These are phyloP conservation scores for Cataglyphis albicans DNA, from an alignment of 2,888 invertebrate species.

Conservation along the genomic window DNA sequence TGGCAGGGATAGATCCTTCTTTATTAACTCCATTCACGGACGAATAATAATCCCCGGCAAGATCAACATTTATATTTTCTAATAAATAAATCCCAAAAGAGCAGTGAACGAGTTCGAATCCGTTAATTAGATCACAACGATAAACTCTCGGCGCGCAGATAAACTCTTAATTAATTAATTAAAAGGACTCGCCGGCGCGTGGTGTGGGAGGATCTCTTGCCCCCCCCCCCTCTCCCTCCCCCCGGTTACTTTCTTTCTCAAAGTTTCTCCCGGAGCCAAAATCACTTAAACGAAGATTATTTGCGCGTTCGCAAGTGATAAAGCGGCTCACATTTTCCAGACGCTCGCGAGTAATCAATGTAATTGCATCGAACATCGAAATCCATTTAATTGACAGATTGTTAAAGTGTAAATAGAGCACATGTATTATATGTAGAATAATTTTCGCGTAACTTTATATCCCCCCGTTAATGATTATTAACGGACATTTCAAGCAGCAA, in stretches of 20 bases:
- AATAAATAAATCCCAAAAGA: conserved; percentile 50
- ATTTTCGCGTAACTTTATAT: not conserved
- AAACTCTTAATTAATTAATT: conserved; percentile 57
- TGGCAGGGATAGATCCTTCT: not conserved
- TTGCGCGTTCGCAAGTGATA: conserved; percentile 22
- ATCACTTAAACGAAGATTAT: conserved; percentile 40
- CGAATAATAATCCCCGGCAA: conserved; percentile 34
- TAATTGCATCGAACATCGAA: conserved; percentile 17
- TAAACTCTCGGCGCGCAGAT: conserved; percentile 37
- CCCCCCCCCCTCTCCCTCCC: too few species aligned
- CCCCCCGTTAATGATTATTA: not conserved
- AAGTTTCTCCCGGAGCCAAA: conserved; percentile 24
- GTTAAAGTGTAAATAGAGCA: conserved; percentile 20
- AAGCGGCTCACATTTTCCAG: not conserved
- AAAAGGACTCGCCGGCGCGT: conserved; percentile 24
- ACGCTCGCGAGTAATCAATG: conserved; percentile 21
- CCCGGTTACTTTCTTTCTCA: conserved; percentile 46
- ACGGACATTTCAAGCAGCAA: conserved; percentile 2
- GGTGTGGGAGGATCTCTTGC: not conserved
- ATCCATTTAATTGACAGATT: conserved; percentile 27
- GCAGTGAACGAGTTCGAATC: conserved; percentile 19
- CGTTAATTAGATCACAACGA: conserved; percentile 54
- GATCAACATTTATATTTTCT: conserved; percentile 52
- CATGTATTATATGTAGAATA: not conserved
- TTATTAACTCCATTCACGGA: conserved; percentile 36